Evolutionary conservation across 2,888 invertebrate species (phyloP).

Genomic region (Mythimna ferrago): DNA sequence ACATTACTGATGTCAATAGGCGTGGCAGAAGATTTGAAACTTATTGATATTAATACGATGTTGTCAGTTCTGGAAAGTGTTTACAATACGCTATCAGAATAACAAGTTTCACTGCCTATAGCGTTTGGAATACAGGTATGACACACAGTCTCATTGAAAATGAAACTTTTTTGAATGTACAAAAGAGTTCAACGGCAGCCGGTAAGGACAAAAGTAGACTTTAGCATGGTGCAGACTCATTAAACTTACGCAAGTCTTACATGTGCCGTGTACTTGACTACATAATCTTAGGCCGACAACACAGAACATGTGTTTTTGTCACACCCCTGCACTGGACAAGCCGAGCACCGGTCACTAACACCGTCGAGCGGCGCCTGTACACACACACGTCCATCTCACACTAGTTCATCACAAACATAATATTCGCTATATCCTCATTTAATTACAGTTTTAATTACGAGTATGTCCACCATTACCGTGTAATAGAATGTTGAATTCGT

Average conservation of each 20-base stretch:
- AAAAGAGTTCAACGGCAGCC: background rate
- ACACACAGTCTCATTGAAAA: background rate
- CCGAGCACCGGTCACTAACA: slow-evolving; percentile 24
- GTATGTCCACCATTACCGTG: slow-evolving; percentile 10
- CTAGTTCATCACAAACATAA: slow-evolving; percentile 9
- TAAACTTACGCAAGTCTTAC: background rate
- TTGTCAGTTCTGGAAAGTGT: background rate
- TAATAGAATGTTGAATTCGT: slow-evolving; percentile 44
- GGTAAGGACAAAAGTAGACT: background rate
- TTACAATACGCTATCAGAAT: background rate
- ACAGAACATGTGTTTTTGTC: slow-evolving; percentile 32
- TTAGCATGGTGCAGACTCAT: background rate
- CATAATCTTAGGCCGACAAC: slow-evolving; percentile 5
- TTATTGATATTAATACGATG: background rate
- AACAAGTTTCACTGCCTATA: background rate
- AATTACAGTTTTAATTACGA: slow-evolving; percentile 23
- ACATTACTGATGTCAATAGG: background rate
- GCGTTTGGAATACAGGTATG: background rate
- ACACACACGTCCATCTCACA: background rate
- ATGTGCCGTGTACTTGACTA: background rate
- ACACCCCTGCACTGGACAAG: slow-evolving; percentile 1
- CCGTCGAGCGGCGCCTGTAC: background rate
- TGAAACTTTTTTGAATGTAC: slow-evolving; percentile 1
- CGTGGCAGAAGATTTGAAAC: background rate
- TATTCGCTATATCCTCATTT: slow-evolving; percentile 11